These are phyloP conservation scores for Chionodraco myersi DNA, from an alignment of 2,113 vertebrate species.

Conservation along the genomic window DNA sequence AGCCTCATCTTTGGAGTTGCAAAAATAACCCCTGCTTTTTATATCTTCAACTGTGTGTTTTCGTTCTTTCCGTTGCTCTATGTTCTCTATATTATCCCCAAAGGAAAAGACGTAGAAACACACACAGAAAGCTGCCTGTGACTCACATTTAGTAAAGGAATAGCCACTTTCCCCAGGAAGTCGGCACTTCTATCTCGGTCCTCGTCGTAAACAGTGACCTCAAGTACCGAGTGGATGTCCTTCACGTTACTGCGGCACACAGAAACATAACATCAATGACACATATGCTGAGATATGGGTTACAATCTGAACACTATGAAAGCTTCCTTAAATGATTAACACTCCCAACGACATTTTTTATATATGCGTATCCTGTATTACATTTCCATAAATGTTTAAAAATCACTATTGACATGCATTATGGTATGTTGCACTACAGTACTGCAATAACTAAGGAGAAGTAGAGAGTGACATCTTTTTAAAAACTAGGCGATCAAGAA, in stretches of 20 bases:
- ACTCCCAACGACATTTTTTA: slow-evolving; percentile 9
- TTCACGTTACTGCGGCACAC: slow-evolving; percentile 92
- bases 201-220: slow-evolving; percentile 98
- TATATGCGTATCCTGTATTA: background rate
- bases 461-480: slow-evolving; percentile 48
- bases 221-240: slow-evolving; percentile 97
- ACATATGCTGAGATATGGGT: slow-evolving; percentile 8
- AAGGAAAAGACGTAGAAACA: slow-evolving; percentile 60
- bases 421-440: slow-evolving; percentile 9
- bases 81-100: slow-evolving; percentile 85
- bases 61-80: slow-evolving; percentile 65
- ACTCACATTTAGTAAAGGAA: slow-evolving; percentile 97
- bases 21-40: slow-evolving; percentile 81
- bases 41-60: slow-evolving; percentile 71
- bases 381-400: slow-evolving; percentile 34
- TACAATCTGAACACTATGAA: background rate
- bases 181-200: slow-evolving; percentile 96
- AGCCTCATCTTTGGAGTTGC: slow-evolving; percentile 68
- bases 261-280: slow-evolving; percentile 47
- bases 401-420: slow-evolving; percentile 3
- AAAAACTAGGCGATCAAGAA: slow-evolving; percentile 73
- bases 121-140: slow-evolving; percentile 67
- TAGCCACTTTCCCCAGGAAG: slow-evolving; percentile 98
- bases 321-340: slow-evolving; percentile 25
- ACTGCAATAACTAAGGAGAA: slow-evolving; percentile 41